Base-by-base conservation (phyloP, 1,140 invertebrate species). In the Trichogramma pretiosum region DNA sequence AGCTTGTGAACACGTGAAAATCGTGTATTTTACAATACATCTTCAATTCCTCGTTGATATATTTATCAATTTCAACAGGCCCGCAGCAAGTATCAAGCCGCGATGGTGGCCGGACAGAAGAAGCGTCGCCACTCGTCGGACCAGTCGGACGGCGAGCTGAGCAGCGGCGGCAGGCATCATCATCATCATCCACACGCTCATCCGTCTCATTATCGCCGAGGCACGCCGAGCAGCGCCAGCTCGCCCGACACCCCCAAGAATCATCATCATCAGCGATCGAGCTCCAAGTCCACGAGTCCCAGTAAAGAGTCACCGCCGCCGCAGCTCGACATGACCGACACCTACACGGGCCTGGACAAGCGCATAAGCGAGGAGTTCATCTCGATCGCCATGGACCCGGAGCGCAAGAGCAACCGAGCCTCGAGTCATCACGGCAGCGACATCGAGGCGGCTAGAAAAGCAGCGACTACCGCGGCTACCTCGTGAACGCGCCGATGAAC, bases 351-450 rank as follows among this genome's bases (percentile, higher is more conserved):
- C n/a, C 58, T 79, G 32, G 77, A 79, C 53, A 68, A 77, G 30
- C 74, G 68, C 53, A 72, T 77, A 16, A 77, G 76, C 1, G 77
- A 77, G 45, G 75, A 77, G 50, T 79, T 77, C 52, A 79, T 79
- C 32, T 72, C 73, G 5, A 74, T 75, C 10, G 71, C 75, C 0
- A 75, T 75, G 74, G 70, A 74, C 44, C 68, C 68, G 0, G 70
- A 70, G 18, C 60, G 63, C 44, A 69, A 69, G 50, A 68, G 65
- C 0, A 69, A 66, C 37, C n/a, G n/a, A n/a, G 59, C 65, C 5
- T 68, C 66, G 7, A 71, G 68, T 44, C 57, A 63, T 51, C 60
- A 67, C n/a, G 64, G 62, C 2, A 69, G 66, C 40, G 66, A 71
- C 24, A 60, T 66, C n/a, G 63, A 54, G 17, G 37, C 51, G 9